Conservation (phyloP, 2,888 invertebrate genomes). For the Ptychoptera albimana region DNA sequence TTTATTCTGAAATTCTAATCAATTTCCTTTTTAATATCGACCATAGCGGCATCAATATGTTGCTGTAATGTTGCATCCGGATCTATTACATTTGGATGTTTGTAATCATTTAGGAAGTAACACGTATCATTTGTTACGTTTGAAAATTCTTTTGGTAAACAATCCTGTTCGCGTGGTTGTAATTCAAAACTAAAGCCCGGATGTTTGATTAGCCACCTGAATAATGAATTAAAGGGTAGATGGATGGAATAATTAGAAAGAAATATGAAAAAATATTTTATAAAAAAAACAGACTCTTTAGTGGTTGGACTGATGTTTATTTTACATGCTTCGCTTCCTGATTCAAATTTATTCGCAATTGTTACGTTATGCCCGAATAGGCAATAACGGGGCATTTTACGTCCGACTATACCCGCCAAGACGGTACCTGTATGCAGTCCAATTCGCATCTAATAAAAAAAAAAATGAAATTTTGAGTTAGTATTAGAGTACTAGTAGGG, state of each 20-base stretch:
- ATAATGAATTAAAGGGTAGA: no score
- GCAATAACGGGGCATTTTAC: conserved; percentile 69
- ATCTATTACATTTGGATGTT: conserved; percentile 46
- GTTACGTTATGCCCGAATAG: conserved; percentile 92
- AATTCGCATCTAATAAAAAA: conserved; percentile 66
- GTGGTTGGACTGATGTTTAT: conserved; percentile 92
- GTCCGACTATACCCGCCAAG: conserved; percentile 84
- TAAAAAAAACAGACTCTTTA: conserved; percentile 37
- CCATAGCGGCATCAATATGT: conserved; percentile 27
- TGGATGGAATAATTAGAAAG: background rate
- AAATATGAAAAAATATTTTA: background rate
- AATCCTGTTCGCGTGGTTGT: conserved; percentile 56
- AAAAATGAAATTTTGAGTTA: conserved; percentile 10
- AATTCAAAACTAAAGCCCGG: conserved; percentile 53
- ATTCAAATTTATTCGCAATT: conserved; percentile 90
- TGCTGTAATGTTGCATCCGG: conserved; percentile 33
- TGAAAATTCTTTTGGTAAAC: conserved; percentile 74
- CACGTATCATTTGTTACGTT: conserved; percentile 64
- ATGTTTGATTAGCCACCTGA: conserved; percentile 57
- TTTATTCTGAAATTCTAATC: no score
- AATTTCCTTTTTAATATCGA: conserved; percentile 5
- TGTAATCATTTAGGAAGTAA: conserved; percentile 69
- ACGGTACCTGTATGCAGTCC: conserved; percentile 90
- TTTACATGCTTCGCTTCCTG: conserved; percentile 75
- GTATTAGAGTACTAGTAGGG: background rate